Evolutionary conservation across 1,140 invertebrate species (phyloP).

Genomic region (Batillaria attramentaria): DNA sequence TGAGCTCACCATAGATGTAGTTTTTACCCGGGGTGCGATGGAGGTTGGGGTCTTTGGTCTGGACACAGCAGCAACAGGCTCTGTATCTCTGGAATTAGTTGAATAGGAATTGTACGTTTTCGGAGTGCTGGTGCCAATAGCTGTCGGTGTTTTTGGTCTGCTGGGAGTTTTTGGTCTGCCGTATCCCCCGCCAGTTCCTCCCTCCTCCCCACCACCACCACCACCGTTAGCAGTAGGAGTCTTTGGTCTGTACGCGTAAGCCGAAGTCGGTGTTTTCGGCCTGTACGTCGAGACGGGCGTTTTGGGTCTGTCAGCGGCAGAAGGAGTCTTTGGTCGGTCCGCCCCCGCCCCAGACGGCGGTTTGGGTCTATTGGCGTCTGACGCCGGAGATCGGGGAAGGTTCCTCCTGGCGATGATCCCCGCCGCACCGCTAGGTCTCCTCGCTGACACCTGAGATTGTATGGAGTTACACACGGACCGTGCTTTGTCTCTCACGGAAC

Average conservation of each 20-base stretch:
- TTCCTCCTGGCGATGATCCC: constrained; percentile 27
- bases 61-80: background rate
- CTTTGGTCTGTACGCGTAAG: constrained; percentile 27
- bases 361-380: background rate
- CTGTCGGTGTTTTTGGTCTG: constrained; percentile 35
- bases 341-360: background rate
- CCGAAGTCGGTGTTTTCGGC: constrained; percentile 32
- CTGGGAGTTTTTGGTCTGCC: constrained; percentile 6
- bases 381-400: no score
- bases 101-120: background rate
- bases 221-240: constrained; percentile 20
- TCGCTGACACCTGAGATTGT: constrained; percentile 12
- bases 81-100: background rate
- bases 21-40: background rate
- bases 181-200: no score
- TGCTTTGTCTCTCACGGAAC: constrained; percentile 37
- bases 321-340: constrained; percentile 31
- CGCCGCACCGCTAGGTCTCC: constrained; percentile 21
- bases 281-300: constrained; percentile 39
- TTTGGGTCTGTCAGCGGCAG: constrained; percentile 37
- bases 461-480: constrained; percentile 37
- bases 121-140: background rate
- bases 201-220: background rate
- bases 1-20: background rate
- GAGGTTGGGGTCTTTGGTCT: background rate